A percentile compares a stretch with the other conserved stretches of the same genome.
Evolutionary conservation across 2,888 invertebrate genomes (phyloP).

Genomic region (Drymonia ruficornis): DNA sequence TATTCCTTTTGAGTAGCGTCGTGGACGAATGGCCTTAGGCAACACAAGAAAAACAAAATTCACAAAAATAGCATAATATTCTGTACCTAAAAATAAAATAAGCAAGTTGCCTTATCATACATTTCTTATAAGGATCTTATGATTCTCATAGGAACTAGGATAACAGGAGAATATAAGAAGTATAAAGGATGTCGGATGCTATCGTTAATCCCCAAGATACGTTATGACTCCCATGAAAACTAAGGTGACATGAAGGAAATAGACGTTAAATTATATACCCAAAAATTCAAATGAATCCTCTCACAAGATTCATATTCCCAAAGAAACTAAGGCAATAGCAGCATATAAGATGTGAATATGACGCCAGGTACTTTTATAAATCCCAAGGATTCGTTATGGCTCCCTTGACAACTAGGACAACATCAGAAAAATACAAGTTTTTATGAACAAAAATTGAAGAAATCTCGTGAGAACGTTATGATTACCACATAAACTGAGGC

Average conservation of each 20-base stretch:
- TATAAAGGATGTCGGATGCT: background rate
- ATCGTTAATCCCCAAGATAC: background rate
- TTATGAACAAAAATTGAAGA: background rate
- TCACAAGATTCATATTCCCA: too few relatives aligned
- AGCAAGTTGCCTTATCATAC: background rate
- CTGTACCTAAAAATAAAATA: too few relatives aligned
- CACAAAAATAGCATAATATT: background rate
- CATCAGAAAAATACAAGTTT: too few relatives aligned
- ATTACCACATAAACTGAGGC: background rate
- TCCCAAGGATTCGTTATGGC: too few relatives aligned
- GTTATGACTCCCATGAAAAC: background rate
- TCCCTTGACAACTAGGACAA: too few relatives aligned
- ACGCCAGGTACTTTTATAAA: too few relatives aligned
- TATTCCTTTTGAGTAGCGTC: too few relatives aligned
- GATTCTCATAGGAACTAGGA: background rate
- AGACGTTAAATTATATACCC: background rate
- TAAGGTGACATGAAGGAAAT: background rate
- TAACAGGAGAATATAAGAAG: background rate
- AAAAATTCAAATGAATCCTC: too few relatives aligned
- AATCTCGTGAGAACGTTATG: background rate
- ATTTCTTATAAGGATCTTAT: background rate
- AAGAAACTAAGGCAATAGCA: too few relatives aligned
- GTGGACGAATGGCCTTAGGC: too few relatives aligned
- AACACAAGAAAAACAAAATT: background rate
- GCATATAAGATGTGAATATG: too few relatives aligned